These are phyloP conservation scores for Gobiocypris rarus DNA, from an alignment of 2,113 vertebrate genomes.

Conservation along the genomic window DNA sequence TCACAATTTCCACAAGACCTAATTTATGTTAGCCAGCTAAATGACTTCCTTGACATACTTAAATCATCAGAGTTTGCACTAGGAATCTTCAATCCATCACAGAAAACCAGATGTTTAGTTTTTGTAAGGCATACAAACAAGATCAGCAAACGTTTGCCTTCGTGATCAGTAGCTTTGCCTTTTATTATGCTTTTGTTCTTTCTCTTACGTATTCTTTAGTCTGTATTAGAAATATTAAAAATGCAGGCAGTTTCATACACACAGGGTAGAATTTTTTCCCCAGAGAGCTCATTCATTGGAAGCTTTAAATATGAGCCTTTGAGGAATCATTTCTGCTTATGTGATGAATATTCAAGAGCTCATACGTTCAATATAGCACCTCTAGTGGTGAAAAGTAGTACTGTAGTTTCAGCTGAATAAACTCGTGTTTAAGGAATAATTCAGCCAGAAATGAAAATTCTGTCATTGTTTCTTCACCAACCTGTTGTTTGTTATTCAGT, in stretches of 20 bases:
- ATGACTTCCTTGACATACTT: background rate
- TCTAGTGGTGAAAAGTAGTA: background rate
- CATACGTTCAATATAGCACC: background rate
- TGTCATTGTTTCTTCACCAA: background rate
- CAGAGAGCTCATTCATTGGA: background rate
- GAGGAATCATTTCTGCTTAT: background rate
- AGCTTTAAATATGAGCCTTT: slow-evolving; percentile 3
- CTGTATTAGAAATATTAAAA: background rate
- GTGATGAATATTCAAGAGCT: background rate
- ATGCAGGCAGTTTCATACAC: background rate
- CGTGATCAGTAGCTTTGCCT: background rate
- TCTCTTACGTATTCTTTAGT: background rate
- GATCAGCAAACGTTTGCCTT: background rate
- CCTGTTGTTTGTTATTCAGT: slow-evolving; percentile 1
- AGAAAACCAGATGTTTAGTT: background rate
- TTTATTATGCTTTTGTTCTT: background rate
- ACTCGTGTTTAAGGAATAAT: background rate
- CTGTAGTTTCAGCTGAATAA: background rate
- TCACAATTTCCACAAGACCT: background rate
- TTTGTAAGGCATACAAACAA: background rate
- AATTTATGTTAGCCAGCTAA: slow-evolving; percentile 23
- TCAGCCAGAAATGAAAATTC: background rate
- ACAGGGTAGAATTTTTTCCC: background rate
- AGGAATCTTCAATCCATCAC: background rate
- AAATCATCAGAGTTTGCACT: background rate